These are phyloP conservation scores for Trialeurodes vaporariorum DNA, from an alignment of 1,140 invertebrate genomes.

Conservation along the genomic window DNA sequence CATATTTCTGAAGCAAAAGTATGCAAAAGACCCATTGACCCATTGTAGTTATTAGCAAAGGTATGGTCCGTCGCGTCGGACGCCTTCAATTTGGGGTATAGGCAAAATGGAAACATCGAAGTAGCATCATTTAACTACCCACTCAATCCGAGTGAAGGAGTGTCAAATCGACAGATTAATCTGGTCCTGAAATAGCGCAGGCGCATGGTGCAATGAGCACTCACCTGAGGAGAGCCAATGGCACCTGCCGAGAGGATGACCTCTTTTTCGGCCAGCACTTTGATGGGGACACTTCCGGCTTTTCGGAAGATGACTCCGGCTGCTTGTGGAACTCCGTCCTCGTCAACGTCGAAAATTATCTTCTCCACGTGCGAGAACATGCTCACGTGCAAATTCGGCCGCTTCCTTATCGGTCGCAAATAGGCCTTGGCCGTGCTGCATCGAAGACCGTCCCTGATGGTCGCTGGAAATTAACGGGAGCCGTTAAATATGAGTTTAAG, in stretches of 20 bases:
- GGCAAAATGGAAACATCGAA: no score
- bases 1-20: no score
- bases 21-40: no score
- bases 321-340: conserved; percentile 37
- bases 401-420: conserved; percentile 59
- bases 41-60: no score
- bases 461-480: conserved; percentile 42
- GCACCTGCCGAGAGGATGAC: conserved; percentile 59
- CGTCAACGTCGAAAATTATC: conserved; percentile 42
- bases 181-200: neutral
- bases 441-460: conserved; percentile 56
- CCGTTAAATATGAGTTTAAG: no score
- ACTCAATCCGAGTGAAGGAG: no score
- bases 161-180: neutral
- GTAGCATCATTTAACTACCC: no score
- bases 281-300: conserved; percentile 25
- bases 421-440: conserved; percentile 57
- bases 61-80: no score
- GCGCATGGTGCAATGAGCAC: neutral
- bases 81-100: no score
- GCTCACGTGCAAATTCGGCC: conserved; percentile 59
- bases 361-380: conserved; percentile 50
- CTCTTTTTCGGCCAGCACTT: conserved; percentile 42
- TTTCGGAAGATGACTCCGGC: conserved; percentile 50
- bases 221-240: conserved; percentile 53